Conservation (phyloP, 2,888 invertebrate species). For the Yponomeuta cagnagella region DNA sequence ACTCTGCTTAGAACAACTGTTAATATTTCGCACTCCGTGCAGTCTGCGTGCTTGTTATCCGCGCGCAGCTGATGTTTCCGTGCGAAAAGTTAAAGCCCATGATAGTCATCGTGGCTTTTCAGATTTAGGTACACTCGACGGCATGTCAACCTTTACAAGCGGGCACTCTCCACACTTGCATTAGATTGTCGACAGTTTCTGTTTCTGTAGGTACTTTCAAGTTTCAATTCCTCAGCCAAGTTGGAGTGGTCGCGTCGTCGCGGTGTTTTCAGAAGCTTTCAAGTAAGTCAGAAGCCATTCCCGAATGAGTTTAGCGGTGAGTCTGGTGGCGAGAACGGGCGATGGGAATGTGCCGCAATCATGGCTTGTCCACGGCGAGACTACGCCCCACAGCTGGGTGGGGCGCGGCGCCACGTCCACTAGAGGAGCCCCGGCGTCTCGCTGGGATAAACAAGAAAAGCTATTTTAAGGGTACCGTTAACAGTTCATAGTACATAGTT, state of each 20-base stretch:
- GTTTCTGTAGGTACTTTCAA: too few species aligned
- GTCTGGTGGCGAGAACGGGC: slow-evolving; percentile 2
- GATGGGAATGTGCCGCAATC: not conserved
- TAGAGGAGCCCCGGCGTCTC: not conserved
- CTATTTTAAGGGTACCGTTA: not conserved
- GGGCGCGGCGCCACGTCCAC: not conserved
- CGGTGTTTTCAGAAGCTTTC: not conserved
- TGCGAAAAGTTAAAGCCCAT: too few species aligned
- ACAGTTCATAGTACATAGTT: too few species aligned
- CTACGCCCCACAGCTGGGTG: slow-evolving; percentile 1
- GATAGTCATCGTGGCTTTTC: too few species aligned
- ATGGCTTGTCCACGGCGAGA: not conserved
- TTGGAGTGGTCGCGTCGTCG: not conserved
- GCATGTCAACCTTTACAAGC: too few species aligned
- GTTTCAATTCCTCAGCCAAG: not conserved
- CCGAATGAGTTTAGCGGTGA: not conserved
- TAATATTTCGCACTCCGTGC: too few species aligned
- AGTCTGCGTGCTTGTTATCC: too few species aligned
- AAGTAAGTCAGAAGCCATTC: not conserved
- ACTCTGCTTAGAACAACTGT: too few species aligned
- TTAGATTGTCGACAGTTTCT: too few species aligned
- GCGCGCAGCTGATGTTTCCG: too few species aligned
- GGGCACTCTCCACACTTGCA: too few species aligned
- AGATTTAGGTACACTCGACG: too few species aligned
- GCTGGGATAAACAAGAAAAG: not conserved